Evolutionary conservation across 2,888 invertebrate genomes (phyloP).

Genomic region (Pseudolycoriella hygida): DNA sequence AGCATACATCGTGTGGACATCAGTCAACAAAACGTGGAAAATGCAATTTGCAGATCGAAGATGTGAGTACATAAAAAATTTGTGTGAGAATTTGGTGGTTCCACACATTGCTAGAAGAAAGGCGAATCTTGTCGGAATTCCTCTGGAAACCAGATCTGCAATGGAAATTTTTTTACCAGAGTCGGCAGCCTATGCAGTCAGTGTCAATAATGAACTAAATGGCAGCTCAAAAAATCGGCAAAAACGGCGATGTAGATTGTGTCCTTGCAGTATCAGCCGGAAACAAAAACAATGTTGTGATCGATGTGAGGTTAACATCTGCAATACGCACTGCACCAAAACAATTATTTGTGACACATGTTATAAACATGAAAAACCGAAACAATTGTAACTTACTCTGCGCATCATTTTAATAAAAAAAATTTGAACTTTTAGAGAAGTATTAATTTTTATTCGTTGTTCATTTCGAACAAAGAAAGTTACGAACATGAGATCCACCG

Average conservation of each 20-base stretch:
- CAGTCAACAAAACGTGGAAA: neutral
- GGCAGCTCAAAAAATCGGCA: neutral
- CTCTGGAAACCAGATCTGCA: neutral
- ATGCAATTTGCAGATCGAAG: neutral
- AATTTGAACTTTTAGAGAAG: no score
- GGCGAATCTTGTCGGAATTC: neutral
- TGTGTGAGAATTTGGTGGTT: neutral
- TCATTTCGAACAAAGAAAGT: no score
- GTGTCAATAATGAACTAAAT: neutral
- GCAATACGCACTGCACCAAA: neutral
- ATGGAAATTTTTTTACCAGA: neutral
- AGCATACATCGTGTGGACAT: neutral
- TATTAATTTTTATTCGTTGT: no score
- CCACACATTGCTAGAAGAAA: neutral
- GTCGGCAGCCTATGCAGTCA: no score
- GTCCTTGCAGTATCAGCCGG: neutral
- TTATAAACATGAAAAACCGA: neutral
- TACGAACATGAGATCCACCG: no score
- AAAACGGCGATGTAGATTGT: neutral
- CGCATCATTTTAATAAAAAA: no score
- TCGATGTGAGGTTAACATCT: neutral
- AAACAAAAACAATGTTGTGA: neutral
- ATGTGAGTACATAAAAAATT: neutral
- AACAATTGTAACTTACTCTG: no score
- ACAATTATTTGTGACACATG: neutral